phyloP scores from a whole-genome alignment of 1,140 invertebrate species.

The Brachionus calyciflorus region DNA sequence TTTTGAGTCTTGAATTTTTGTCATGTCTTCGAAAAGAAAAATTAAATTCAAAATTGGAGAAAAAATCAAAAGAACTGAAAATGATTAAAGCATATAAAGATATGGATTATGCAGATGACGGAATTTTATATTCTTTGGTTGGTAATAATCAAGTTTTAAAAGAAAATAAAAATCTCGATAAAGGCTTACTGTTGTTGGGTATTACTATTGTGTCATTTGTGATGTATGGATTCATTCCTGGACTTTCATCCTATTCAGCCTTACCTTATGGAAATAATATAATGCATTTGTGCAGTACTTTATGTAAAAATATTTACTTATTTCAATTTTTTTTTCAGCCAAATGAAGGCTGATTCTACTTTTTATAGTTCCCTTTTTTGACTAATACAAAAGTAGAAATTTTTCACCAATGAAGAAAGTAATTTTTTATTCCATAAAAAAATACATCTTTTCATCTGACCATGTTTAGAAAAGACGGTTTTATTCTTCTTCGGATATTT shows the following conservation, averaged over 20 bases:
- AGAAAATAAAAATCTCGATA: neutral
- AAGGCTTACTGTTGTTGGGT: neutral
- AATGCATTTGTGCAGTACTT: neutral
- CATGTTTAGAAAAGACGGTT: too few species aligned
- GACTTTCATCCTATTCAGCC: neutral
- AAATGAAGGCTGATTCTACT: too few species aligned
- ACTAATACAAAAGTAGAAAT: too few species aligned
- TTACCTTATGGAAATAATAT: neutral
- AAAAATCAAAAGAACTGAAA: neutral
- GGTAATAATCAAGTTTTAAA: neutral
- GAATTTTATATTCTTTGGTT: neutral
- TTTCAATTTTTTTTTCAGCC: too few species aligned
- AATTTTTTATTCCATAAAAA: too few species aligned
- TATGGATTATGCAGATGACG: neutral
- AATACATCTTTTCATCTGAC: too few species aligned
- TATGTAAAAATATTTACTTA: neutral
- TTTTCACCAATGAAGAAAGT: too few species aligned
- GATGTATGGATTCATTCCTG: neutral
- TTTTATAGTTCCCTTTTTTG: too few species aligned
- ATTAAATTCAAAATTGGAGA: too few species aligned
- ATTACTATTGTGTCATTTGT: neutral
- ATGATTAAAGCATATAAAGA: neutral
- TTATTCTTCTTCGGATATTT: too few species aligned
- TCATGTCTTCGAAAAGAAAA: neutral
- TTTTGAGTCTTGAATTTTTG: neutral